Evolutionary conservation across 1,140 invertebrate species (phyloP).

Genomic region (Drosophila athabasca): DNA sequence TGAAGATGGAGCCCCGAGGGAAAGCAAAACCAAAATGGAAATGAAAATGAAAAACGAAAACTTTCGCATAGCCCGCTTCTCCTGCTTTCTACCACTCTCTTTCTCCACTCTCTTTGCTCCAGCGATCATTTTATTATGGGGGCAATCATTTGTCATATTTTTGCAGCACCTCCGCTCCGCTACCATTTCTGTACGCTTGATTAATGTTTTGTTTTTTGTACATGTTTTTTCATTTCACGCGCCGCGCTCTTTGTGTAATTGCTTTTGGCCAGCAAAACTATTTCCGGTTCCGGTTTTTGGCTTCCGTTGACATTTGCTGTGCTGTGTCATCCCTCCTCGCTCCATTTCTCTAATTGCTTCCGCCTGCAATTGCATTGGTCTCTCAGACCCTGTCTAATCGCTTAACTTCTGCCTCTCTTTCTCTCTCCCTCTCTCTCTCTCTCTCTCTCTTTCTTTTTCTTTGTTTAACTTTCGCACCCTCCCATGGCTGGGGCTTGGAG

Average conservation of each 20-base stretch:
- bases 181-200: constrained; percentile 5
- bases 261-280: constrained; percentile 28
- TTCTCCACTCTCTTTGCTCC: neutral
- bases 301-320: constrained; percentile 29
- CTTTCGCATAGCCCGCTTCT: constrained; percentile 1
- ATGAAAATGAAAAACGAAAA: constrained; percentile 5
- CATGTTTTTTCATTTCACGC: neutral
- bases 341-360: constrained; percentile 40
- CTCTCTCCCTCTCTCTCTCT: neutral
- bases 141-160: constrained; percentile 35
- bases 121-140: constrained; percentile 1
- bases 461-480: neutral
- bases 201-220: constrained; percentile 18
- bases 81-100: neutral
- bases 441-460: neutral
- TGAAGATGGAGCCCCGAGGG: constrained; percentile 11
- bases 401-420: constrained; percentile 28
- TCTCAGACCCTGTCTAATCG: constrained; percentile 17
- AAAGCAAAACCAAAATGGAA: neutral
- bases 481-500: neutral
- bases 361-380: constrained; percentile 30
- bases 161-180: neutral
- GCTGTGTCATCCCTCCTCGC: neutral
- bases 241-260: constrained; percentile 19
- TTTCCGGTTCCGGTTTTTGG: constrained; percentile 9